Percentiles rank a stretch among this genome's conserved stretches.
phyloP scores from a whole-genome alignment of 2,888 invertebrate species.

The Diaperis boleti region DNA sequence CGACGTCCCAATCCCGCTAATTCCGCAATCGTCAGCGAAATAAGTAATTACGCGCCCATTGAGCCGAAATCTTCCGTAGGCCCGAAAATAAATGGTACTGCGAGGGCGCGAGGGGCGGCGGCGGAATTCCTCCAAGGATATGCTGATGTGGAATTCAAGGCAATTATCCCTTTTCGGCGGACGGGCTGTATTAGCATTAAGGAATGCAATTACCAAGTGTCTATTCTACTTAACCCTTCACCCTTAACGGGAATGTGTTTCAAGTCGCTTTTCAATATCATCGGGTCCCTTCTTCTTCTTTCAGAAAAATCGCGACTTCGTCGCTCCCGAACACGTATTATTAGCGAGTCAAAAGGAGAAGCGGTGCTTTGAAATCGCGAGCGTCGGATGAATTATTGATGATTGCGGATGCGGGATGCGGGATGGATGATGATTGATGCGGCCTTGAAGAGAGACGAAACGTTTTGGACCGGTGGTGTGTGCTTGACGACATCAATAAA shows the following conservation, averaged over 20 bases:
- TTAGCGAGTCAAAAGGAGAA: slow-evolving; percentile 9
- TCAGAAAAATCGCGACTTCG: slow-evolving; percentile 28
- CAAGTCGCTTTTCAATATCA: slow-evolving; percentile 40
- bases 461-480: too few relatives aligned
- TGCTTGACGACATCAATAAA: too few relatives aligned
- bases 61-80: slow-evolving; percentile 37
- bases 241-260: slow-evolving; percentile 44
- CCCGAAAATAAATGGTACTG: slow-evolving; percentile 42
- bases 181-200: slow-evolving; percentile 62
- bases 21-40: slow-evolving; percentile 22
- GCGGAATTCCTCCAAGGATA: slow-evolving; percentile 57
- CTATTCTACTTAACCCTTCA: slow-evolving; percentile 59
- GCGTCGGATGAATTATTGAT: slow-evolving; percentile 14
- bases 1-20: not conserved
- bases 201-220: slow-evolving; percentile 64
- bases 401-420: too few relatives aligned
- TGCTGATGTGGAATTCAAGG: slow-evolving; percentile 60
- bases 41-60: slow-evolving; percentile 43
- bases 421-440: not conserved
- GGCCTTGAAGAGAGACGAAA: too few relatives aligned
- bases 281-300: too few relatives aligned
- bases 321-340: slow-evolving; percentile 11
- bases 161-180: slow-evolving; percentile 60
- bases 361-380: not conserved
- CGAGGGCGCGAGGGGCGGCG: slow-evolving; percentile 24